Evolutionary conservation across 2,113 vertebrate species (phyloP).

Genomic region (Aramus guarauna): DNA sequence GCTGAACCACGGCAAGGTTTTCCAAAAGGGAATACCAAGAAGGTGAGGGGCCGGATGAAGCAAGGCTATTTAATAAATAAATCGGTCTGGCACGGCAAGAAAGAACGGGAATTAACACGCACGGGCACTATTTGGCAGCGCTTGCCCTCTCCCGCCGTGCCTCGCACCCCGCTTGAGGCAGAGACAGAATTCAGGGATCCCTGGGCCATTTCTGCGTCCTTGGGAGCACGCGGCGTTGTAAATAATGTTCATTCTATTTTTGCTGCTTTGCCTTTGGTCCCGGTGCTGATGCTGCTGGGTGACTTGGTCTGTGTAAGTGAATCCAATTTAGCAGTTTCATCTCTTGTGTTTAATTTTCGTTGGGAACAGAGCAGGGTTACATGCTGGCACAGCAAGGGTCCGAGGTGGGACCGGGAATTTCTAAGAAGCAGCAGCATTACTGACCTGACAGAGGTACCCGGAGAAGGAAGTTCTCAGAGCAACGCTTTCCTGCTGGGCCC

Average conservation of each 20-base stretch:
- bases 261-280: neutral
- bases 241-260: neutral
- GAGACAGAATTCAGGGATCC: neutral
- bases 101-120: neutral
- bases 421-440: neutral
- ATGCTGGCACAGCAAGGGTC: neutral
- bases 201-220: neutral
- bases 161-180: neutral
- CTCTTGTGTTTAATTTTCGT: constrained; percentile 22
- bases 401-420: neutral
- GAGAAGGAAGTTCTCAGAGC: neutral
- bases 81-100: neutral
- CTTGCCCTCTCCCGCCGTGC: neutral
- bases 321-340: neutral
- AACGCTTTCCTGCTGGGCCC: neutral
- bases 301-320: neutral
- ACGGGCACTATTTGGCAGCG: neutral
- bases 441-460: neutral
- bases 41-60: neutral
- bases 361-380: constrained; percentile 16
- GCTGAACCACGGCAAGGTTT: neutral
- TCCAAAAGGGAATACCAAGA: neutral
- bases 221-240: fast-evolving
- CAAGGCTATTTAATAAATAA: neutral
- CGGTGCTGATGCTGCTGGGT: neutral